phyloP scores from a whole-genome alignment of 2,113 vertebrate genomes.

The Gallinago media region DNA sequence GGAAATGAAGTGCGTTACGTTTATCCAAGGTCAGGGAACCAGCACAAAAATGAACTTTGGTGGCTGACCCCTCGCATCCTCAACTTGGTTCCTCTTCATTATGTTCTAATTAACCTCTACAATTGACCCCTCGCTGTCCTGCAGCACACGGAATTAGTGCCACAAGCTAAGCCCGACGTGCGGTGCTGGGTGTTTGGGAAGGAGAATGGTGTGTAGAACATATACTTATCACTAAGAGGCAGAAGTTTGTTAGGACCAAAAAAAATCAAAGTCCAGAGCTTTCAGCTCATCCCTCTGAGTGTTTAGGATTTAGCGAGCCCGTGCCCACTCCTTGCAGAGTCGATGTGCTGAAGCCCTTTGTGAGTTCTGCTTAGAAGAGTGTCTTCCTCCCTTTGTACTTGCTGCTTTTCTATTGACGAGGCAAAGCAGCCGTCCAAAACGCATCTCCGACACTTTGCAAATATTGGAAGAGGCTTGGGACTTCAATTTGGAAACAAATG shows the following conservation, averaged over 20 bases:
- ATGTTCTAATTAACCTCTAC: neutral
- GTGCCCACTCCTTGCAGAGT: constrained; percentile 3
- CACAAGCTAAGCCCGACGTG: neutral
- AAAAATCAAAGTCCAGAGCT: neutral
- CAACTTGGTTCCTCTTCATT: neutral
- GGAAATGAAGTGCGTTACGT: neutral
- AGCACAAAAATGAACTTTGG: neutral
- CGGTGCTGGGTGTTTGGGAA: neutral
- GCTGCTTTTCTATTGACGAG: neutral
- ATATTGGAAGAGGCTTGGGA: neutral
- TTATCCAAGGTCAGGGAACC: neutral
- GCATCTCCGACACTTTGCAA: constrained; percentile 19
- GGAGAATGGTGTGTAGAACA: neutral
- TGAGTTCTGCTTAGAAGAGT: neutral
- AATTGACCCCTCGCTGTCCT: neutral
- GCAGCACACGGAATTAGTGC: neutral
- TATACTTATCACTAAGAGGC: neutral
- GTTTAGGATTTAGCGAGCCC: neutral
- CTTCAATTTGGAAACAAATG: constrained; percentile 51
- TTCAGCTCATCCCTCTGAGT: neutral
- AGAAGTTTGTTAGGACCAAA: neutral
- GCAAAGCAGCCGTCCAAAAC: constrained; percentile 41
- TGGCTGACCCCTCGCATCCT: neutral
- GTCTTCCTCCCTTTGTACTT: neutral
- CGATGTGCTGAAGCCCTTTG: neutral